A percentile compares a stretch with the other conserved stretches of the same genome.
Conservation (phyloP, 2,888 invertebrate species). For the Epistrophella euchroma region DNA sequence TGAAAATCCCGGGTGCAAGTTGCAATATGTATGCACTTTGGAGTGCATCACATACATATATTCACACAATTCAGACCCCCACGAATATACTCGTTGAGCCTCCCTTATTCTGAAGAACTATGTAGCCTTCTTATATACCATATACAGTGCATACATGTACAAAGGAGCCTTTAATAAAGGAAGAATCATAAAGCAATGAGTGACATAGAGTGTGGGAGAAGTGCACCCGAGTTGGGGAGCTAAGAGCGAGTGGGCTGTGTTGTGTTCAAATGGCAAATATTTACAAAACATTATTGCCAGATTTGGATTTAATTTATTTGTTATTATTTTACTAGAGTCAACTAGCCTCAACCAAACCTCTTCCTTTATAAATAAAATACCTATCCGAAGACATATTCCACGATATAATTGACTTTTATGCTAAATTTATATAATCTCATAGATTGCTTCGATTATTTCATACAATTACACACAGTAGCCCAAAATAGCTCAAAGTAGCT, state of each 20-base stretch:
- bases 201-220: slow-evolving; percentile 32
- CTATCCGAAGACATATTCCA: no score
- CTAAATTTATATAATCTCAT: no score
- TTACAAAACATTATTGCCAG: slow-evolving; percentile 22
- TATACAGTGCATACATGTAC: not conserved
- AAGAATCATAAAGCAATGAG: slow-evolving; percentile 63
- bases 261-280: slow-evolving; percentile 50
- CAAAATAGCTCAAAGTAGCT: not conserved
- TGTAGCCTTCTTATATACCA: slow-evolving; percentile 33
- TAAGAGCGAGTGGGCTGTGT: slow-evolving; percentile 24
- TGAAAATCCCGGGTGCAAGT: slow-evolving; percentile 29
- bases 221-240: slow-evolving; percentile 25
- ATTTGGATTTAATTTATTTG: not conserved
- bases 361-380: no score
- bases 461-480: no score
- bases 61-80: slow-evolving; percentile 35
- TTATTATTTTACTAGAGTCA: no score
- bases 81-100: slow-evolving; percentile 35
- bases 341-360: no score
- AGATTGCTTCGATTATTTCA: no score
- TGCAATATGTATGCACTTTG: slow-evolving; percentile 64
- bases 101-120: slow-evolving; percentile 19
- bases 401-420: no score
- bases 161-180: slow-evolving; percentile 43
- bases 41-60: slow-evolving; percentile 54